These are phyloP conservation scores for Propithecus coquereli DNA, from an alignment of 2,113 vertebrate species.

Conservation along the genomic window DNA sequence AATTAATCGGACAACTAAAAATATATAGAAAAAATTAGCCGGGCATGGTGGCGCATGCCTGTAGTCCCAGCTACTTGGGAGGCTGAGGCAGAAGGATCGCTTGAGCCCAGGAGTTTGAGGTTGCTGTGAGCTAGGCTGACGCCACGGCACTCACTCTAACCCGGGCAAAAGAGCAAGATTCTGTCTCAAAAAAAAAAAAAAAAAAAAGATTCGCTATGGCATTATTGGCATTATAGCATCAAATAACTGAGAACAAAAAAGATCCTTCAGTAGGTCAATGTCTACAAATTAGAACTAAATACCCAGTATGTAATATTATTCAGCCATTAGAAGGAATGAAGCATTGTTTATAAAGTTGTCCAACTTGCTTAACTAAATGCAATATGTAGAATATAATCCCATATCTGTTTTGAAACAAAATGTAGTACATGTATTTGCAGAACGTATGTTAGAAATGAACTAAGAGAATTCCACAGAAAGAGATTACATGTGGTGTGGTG, in stretches of 20 bases:
- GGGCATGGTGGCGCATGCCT: too few species aligned
- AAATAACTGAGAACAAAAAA: conserved; percentile 20
- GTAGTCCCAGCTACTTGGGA: too few species aligned
- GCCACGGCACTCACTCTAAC: too few species aligned
- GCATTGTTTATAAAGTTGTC: neutral
- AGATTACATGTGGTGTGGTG: neutral
- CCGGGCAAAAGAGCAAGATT: too few species aligned
- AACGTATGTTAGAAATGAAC: neutral
- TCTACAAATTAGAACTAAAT: conserved; percentile 12
- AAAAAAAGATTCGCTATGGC: neutral
- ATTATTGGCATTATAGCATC: neutral
- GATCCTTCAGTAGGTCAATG: neutral
- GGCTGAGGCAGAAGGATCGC: too few species aligned
- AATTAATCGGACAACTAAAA: too few species aligned
- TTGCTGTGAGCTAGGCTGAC: too few species aligned
- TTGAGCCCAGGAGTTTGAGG: too few species aligned
- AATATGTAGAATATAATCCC: neutral
- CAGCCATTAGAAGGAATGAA: neutral
- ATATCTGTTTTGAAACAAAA: neutral
- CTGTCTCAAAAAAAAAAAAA: too few species aligned
- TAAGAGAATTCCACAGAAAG: neutral
- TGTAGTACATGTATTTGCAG: neutral
- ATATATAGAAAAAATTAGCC: too few species aligned
- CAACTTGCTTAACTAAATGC: neutral
- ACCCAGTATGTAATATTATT: neutral